Evolutionary conservation across 2,797 vertebrate genomes (phyloP), one percentile per base, ranked within the genome.

Genomic region (Pelobates cultripes): DNA sequence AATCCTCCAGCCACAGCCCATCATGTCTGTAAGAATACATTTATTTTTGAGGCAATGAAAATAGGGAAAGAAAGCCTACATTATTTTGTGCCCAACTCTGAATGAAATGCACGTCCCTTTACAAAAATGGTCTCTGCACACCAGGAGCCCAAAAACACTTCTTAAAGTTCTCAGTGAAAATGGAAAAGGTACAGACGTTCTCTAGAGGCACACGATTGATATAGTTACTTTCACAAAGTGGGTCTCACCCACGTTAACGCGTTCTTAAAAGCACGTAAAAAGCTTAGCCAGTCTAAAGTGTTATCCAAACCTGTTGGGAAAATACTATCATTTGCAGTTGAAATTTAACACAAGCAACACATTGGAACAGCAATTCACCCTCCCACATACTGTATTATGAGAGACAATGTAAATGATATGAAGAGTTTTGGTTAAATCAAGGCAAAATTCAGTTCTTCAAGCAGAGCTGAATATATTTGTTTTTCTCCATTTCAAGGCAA

Each of bases 181-280:
- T 85, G 69, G 53, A 86, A 85, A 87, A 87, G 88, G 79, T 86
- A 86, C 86, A 86, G 70, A 63, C 70, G 89, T 88, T 88, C 88
- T 89, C 89, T 75, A 80, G 89, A 92, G 89, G 90, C 89, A 92
- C 85, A 82, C 86, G 67, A 81, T 87, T 87, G 0, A 0, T 81
- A 88, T 5, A 74, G 86, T 86, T 53, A 6, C 76, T 83, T 77
- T 85, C 3, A 7, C 81, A 86, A 81, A 71, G 78, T 69, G 0
- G 2, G 67, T 73, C 40, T 28, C 3, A 10, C 72, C 70, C 66
- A 40, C 57, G 55, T 41, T 10, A 4, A 28, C 9, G 1, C 45
- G 15, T 71, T 63, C 45, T 10, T 57, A 76, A 47, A 60, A 73
- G 69, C 15, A 61, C 13, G 45, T 15, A 73, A 60, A 57, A 74